Evolutionary conservation across 2,888 invertebrate species (phyloP), one percentile per base, ranked within the genome.

Genomic region (Dolomedes plantarius): DNA sequence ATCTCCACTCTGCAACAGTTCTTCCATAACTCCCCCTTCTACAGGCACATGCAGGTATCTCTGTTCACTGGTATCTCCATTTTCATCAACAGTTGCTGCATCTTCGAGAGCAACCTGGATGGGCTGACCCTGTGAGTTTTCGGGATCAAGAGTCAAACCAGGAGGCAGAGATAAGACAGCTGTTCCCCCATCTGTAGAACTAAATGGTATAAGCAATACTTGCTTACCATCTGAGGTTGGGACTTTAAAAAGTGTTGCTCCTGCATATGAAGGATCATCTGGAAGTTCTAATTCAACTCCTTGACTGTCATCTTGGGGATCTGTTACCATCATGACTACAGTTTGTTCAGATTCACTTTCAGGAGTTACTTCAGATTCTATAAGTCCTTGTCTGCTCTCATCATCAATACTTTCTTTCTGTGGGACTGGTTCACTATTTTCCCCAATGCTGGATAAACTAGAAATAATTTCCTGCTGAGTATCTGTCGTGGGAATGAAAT

Each of bases 211-310:
- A 5, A 82, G 64, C 1, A 87, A 28, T 6, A 87, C 65, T 67
- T 76, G 75, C 32, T 82, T 78, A 16, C 87, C 87, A 65, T 87
- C 87, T 9, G 81, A 77, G n/a, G 87, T 87, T 6, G 87, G 87
- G 7, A 87, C 87, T 39, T 87, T 87, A 32, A 87, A 65, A 46
- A 82, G 36, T 23, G 81, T 68, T 16, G 79, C 64, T 28, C 76
- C 76, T 16, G 78, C 79, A 36, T 82, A 87, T 0, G 82, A 68
- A 7, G 65, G 64, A 28, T 86, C 80, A 28, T 78, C 86, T 5
- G 74, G 39, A 19, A 83, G 41, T 29, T 87, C 87, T 11, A 87
- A 31, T 11, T 80, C 80, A 50, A 87, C 73, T n/a, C 41, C 71
- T 28, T 82, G 82, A 23, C 67, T 39, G 29, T 74, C 69, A 13